Evolutionary conservation across 2,113 vertebrate genomes (phyloP).

Genomic region (Neodon shergylaensis): DNA sequence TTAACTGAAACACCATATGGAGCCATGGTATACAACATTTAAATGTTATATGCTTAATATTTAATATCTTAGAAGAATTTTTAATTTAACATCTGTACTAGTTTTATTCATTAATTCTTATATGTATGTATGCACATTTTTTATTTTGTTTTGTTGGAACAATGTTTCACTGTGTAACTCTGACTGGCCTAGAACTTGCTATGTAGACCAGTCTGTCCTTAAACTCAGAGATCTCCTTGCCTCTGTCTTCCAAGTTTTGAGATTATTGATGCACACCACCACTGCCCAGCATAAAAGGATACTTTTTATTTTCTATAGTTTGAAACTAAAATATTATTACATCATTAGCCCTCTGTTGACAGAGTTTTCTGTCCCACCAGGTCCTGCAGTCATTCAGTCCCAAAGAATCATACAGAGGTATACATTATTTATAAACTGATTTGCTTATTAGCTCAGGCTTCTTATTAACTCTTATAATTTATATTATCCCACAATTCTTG

Average conservation of each 20-base stretch:
- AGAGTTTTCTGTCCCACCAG: too few relatives aligned
- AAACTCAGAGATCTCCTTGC: not conserved
- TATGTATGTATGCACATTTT: not conserved
- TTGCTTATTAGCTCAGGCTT: too few relatives aligned
- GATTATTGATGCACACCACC: rapidly evolving
- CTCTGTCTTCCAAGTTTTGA: not conserved
- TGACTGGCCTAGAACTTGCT: not conserved
- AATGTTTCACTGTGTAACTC: not conserved
- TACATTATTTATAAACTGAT: too few relatives aligned
- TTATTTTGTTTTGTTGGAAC: not conserved
- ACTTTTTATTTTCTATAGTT: not conserved
- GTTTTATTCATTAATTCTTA: not conserved
- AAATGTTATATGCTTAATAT: constrained; percentile 5
- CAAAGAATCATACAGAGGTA: too few relatives aligned
- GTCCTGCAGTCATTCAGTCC: too few relatives aligned
- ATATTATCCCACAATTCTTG: too few relatives aligned
- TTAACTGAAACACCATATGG: not conserved
- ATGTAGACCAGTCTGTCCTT: not conserved
- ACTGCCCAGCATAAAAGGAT: not conserved
- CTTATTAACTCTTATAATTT: too few relatives aligned
- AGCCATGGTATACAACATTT: not conserved
- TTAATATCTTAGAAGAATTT: not conserved
- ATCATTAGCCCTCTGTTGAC: not conserved
- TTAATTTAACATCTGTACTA: not conserved
- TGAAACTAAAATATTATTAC: not conserved